Evolutionary conservation across 64 coral and sea anemone genomes (phyloP).

Genomic region (Porites australiensis): DNA sequence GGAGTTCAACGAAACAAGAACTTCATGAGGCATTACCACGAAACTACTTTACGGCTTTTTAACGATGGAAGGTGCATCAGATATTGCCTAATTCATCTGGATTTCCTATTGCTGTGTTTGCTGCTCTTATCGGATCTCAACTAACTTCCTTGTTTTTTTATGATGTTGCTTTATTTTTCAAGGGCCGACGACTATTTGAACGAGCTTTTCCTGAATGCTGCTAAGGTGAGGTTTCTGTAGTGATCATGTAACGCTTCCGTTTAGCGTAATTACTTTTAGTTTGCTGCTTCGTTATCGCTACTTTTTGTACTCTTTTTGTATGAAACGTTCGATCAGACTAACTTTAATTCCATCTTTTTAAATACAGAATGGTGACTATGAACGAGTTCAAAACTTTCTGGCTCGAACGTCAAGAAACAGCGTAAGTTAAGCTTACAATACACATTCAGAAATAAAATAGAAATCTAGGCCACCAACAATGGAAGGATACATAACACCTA

Average conservation of each 20-base stretch:
- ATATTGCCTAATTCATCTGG: background rate
- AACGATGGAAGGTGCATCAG: constrained; percentile 71
- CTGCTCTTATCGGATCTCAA: background rate
- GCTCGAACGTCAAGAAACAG: constrained; percentile 76
- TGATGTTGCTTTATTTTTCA: background rate
- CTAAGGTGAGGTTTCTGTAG: constrained; percentile 52
- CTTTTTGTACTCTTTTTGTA: background rate
- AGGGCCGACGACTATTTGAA: constrained; percentile 79
- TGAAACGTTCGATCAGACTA: background rate
- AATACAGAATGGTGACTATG: constrained; percentile 82
- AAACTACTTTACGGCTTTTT: constrained; percentile 71
- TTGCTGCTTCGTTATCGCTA: background rate
- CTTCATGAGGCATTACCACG: constrained; percentile 84
- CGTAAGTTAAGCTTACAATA: constrained; percentile 26
- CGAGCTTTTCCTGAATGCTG: constrained; percentile 84
- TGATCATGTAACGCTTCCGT: background rate
- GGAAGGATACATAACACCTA: too few relatives aligned
- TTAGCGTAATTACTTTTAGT: background rate
- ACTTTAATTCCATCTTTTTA: background rate
- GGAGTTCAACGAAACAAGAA: constrained; percentile 55
- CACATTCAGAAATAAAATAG: too few relatives aligned
- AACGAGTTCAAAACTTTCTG: constrained; percentile 86
- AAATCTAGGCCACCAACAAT: too few relatives aligned
- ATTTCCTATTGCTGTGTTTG: constrained; percentile 4
- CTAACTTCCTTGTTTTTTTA: background rate